Evolutionary conservation across 2,888 invertebrate species (phyloP).

Genomic region (Zygothrica quintamaculata): DNA sequence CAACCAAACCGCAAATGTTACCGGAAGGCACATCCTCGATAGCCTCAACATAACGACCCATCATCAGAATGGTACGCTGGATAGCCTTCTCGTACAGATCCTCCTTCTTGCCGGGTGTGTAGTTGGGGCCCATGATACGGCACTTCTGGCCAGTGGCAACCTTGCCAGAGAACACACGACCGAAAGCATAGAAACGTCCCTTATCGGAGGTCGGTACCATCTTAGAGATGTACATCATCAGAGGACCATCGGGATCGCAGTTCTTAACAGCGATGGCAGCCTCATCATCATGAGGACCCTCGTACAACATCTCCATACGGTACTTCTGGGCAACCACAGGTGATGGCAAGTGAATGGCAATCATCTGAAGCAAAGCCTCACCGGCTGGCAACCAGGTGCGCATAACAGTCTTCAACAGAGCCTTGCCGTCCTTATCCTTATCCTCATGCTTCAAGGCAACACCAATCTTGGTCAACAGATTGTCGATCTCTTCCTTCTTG

Average conservation of each 20-base stretch:
- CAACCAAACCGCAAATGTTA: conserved; percentile 99
- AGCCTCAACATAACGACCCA: conserved; percentile 99
- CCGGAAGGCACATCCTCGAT: conserved; percentile 99
- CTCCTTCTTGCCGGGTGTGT: conserved; percentile 98
- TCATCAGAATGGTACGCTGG: conserved; percentile 99
- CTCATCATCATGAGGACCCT: conserved; percentile 98
- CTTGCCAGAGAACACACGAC: conserved; percentile 99
- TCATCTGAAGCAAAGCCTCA: conserved; percentile 99
- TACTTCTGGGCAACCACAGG: conserved; percentile 99
- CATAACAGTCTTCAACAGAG: conserved; percentile 98
- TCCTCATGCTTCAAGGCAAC: conserved; percentile 97
- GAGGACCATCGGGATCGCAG: conserved; percentile 98
- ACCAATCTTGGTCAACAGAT: conserved; percentile 94
- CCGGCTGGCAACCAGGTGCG: conserved; percentile 99
- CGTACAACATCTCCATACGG: conserved; percentile 99
- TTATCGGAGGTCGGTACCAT: conserved; percentile 99
- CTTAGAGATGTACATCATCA: conserved; percentile 99
- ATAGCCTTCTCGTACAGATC: conserved; percentile 99
- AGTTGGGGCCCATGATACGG: conserved; percentile 99
- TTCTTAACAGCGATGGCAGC: conserved; percentile 95
- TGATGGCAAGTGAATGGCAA: conserved; percentile 99
- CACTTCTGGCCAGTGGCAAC: conserved; percentile 96
- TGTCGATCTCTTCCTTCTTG: conserved; percentile 96
- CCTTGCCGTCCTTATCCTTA: conserved; percentile 98
- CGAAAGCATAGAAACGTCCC: conserved; percentile 99